Evolutionary conservation across 2,888 invertebrate species (phyloP).

Genomic region (Cecidostiba fungosa): DNA sequence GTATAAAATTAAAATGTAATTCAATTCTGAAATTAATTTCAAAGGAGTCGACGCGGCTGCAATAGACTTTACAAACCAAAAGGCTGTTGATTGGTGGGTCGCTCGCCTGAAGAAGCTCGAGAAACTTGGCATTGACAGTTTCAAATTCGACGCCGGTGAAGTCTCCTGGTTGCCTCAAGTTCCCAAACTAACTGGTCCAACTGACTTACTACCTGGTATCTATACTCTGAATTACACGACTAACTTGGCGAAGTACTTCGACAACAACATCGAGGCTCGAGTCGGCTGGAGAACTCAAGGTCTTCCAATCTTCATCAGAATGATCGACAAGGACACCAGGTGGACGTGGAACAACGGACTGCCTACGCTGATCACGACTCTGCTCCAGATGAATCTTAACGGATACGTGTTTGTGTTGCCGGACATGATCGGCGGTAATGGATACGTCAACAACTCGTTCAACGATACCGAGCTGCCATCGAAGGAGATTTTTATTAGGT

Average conservation of each 20-base stretch:
- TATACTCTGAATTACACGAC: slow-evolving; percentile 83
- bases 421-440: slow-evolving; percentile 90
- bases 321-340: slow-evolving; percentile 89
- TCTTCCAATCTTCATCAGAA: slow-evolving; percentile 87
- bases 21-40: neutral
- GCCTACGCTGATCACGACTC: slow-evolving; percentile 86
- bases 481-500: slow-evolving; percentile 87
- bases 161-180: slow-evolving; percentile 86
- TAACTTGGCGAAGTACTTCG: slow-evolving; percentile 82
- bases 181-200: slow-evolving; percentile 82
- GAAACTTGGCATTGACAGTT: slow-evolving; percentile 86
- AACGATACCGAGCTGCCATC: slow-evolving; percentile 75
- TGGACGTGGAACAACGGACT: slow-evolving; percentile 88
- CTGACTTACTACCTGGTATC: slow-evolving; percentile 83
- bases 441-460: slow-evolving; percentile 82
- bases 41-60: slow-evolving; percentile 81
- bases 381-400: slow-evolving; percentile 83
- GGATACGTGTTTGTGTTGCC: slow-evolving; percentile 87
- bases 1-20: neutral
- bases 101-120: slow-evolving; percentile 82
- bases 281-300: slow-evolving; percentile 87
- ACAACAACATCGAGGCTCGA: slow-evolving; percentile 86
- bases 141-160: slow-evolving; percentile 93
- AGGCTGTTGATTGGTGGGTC: slow-evolving; percentile 84
- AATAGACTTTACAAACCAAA: slow-evolving; percentile 88